phyloP scores from a whole-genome alignment of 64 coral and sea anemone species.

The Acropora yongei region DNA sequence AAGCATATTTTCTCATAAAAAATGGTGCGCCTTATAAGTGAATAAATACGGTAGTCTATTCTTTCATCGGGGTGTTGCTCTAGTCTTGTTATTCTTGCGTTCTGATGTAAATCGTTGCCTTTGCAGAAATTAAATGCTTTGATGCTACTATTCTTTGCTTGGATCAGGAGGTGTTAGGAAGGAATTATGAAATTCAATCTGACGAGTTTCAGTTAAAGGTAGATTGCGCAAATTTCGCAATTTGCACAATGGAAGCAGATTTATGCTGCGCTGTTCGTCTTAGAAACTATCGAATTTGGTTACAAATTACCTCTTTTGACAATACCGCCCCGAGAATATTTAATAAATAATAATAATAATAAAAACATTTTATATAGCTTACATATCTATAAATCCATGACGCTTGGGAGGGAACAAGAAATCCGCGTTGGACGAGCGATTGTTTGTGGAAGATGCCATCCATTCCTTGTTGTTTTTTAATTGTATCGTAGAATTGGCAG shows the following conservation, averaged over 20 bases:
- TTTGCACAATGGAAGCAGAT: too few relatives aligned
- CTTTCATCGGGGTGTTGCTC: not conserved
- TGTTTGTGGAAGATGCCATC: conserved; percentile 35
- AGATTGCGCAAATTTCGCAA: too few relatives aligned
- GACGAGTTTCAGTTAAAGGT: too few relatives aligned
- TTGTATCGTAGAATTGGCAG: too few relatives aligned
- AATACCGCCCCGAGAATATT: conserved; percentile 7
- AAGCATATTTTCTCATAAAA: too few relatives aligned
- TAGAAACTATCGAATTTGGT: conserved; percentile 36
- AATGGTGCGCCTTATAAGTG: too few relatives aligned
- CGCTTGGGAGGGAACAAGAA: conserved; percentile 67
- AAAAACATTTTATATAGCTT: too few relatives aligned
- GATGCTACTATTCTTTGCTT: not conserved
- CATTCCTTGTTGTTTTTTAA: too few relatives aligned
- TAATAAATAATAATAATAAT: too few relatives aligned
- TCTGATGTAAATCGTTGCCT: not conserved
- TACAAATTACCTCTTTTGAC: conserved; percentile 47
- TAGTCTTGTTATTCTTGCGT: not conserved
- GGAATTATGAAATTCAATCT: too few relatives aligned
- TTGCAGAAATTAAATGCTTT: not conserved
- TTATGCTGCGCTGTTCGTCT: not conserved
- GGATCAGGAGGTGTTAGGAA: too few relatives aligned
- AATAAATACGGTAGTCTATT: conserved; percentile 42
- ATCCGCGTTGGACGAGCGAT: conserved; percentile 24
- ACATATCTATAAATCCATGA: too few relatives aligned